Evolutionary conservation across 2,888 invertebrate genomes (phyloP).

Genomic region (Dendrolimus houi): DNA sequence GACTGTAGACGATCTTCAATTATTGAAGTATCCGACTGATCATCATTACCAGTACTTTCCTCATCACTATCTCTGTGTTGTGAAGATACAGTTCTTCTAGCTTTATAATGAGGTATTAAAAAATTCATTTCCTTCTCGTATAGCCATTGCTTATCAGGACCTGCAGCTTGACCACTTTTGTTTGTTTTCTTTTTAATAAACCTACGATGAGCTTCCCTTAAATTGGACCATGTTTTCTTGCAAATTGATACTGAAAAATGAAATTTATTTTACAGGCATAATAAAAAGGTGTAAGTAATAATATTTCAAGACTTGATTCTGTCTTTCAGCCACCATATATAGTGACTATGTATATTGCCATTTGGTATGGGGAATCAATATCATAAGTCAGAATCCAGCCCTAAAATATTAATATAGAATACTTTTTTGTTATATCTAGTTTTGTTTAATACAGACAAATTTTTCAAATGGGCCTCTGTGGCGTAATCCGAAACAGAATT

Average conservation of each 20-base stretch:
- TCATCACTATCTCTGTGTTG: too few relatives aligned
- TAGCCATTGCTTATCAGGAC: slow-evolving; percentile 14
- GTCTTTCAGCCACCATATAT: too few relatives aligned
- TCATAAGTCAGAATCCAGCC: too few relatives aligned
- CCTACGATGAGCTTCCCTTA: slow-evolving; percentile 14
- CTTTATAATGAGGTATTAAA: slow-evolving; percentile 18
- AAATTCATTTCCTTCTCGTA: slow-evolving; percentile 21
- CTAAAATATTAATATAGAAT: too few relatives aligned
- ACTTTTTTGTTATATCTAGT: too few relatives aligned
- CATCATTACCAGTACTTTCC: slow-evolving; percentile 5
- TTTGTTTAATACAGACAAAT: too few relatives aligned
- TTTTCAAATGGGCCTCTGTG: too few relatives aligned
- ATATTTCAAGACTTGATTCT: too few relatives aligned
- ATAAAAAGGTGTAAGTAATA: too few relatives aligned
- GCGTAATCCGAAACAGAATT: too few relatives aligned
- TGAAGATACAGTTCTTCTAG: slow-evolving; percentile 17
- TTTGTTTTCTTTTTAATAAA: slow-evolving; percentile 17
- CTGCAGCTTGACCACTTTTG: slow-evolving; percentile 18
- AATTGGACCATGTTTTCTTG: slow-evolving; percentile 19
- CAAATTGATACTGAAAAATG: slow-evolving; percentile 18
- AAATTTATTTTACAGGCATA: slow-evolving; percentile 6
- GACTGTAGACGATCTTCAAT: slow-evolving; percentile 3
- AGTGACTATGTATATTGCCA: too few relatives aligned
- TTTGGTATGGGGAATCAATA: too few relatives aligned
- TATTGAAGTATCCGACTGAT: slow-evolving; percentile 12